Percentiles rank a stretch among this genome's conserved stretches.
Evolutionary conservation across 1,140 invertebrate species (phyloP).

Genomic region (Caenorhabditis briggsae): DNA sequence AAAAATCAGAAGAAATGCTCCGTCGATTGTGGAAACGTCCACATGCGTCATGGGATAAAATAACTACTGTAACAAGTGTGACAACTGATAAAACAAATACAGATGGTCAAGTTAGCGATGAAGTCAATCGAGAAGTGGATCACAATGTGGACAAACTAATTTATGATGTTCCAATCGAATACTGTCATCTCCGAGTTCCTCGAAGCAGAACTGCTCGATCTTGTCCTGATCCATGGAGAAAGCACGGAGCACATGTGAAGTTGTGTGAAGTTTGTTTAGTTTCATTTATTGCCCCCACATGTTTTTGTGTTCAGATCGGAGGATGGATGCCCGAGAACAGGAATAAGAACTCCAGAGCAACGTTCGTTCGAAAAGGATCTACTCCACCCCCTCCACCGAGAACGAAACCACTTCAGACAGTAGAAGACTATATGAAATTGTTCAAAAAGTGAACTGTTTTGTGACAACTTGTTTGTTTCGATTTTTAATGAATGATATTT

Average conservation of each 20-base stretch:
- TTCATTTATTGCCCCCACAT: background rate
- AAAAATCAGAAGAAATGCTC: slow-evolving; percentile 43
- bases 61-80: slow-evolving; percentile 17
- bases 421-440: slow-evolving; percentile 7
- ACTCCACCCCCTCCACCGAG: background rate
- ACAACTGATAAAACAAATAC: slow-evolving; percentile 15
- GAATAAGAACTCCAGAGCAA: slow-evolving; percentile 23
- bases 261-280: slow-evolving; percentile 2
- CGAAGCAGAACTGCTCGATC: background rate
- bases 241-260: slow-evolving; percentile 31
- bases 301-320: background rate
- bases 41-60: slow-evolving; percentile 7
- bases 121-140: background rate
- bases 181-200: slow-evolving; percentile 9
- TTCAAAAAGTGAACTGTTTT: background rate
- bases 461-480: too few species aligned
- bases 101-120: background rate
- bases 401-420: background rate
- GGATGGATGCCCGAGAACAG: slow-evolving; percentile 18
- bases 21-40: slow-evolving; percentile 41
- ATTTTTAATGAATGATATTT: background rate
- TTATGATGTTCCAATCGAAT: slow-evolving; percentile 26
- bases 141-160: slow-evolving; percentile 1
- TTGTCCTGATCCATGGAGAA: slow-evolving; percentile 42
- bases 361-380: background rate